Evolutionary conservation across 2,888 invertebrate genomes (phyloP), one percentile per base, ranked within the genome.

Genomic region (Drosophila leonis): DNA sequence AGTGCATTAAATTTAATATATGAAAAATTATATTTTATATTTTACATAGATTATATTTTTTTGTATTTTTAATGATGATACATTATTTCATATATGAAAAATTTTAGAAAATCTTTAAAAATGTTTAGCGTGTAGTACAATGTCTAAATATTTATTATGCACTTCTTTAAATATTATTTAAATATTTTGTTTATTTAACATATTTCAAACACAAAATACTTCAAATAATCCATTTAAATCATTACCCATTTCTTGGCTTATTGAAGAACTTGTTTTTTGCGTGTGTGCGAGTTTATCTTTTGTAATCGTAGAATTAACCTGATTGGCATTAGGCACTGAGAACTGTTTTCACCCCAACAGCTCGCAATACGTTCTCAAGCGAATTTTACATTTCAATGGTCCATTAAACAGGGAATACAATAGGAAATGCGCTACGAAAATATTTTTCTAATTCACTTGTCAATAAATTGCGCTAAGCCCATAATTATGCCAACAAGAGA

Each of bases 401-500:
- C 61, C 77, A 66, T 71, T 79, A 71, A 67, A 64, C 57, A 67
- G 6, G n/a, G 37, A 57, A 68, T 31, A 75, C 77, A 77, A 70
- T 56, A 9, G 54, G 55, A 46, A 55, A 35, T 42, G 13, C 48
- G n/a, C 48, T 67, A 64, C 51, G 67, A 63, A 69, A 73, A 84
- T 74, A 74, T 84, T 82, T 81, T 89, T 89, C 86, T 89, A 86
- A 86, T 80, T 86, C 86, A 86, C 86, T 86, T 86, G 86, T 64
- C 88, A 86, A 89, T 86, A 88, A 89, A 78, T 77, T 75, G 75
- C 42, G 76, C 68, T 88, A 86, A 88, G 89, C 89, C 84, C 52
- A 86, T 88, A 84, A 84, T 84, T 84, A 84, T 83, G 75, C 81
- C 87, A 80, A 83, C 81, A 88, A 86, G 33, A 60, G 42, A 56